Conservation (phyloP, 1,140 invertebrate genomes). For the Lepeophtheirus salmonis region DNA sequence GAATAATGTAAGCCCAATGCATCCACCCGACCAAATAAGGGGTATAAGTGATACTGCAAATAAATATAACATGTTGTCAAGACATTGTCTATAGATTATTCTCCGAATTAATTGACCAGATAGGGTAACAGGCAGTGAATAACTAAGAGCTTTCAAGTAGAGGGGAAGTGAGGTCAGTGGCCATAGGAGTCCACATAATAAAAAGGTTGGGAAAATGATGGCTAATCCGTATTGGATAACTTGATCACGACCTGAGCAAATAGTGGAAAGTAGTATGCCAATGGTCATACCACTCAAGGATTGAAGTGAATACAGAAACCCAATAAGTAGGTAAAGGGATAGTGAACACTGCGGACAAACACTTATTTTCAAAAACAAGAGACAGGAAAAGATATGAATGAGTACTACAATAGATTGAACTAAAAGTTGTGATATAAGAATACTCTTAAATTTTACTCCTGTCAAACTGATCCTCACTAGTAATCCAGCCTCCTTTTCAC, state of each 20-base stretch:
- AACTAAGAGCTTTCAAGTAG: neutral
- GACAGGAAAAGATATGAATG: neutral
- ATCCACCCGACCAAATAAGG: neutral
- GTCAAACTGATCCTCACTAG: neutral
- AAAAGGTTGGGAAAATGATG: neutral
- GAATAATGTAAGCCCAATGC: neutral
- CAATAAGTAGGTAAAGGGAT: neutral
- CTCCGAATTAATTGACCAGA: neutral
- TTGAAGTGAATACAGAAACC: neutral
- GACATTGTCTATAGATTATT: neutral
- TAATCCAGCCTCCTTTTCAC: neutral
- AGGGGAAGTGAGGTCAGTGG: neutral
- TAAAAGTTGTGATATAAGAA: neutral
- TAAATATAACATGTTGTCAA: neutral
- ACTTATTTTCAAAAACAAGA: neutral
- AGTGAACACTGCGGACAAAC: neutral
- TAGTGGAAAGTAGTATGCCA: neutral
- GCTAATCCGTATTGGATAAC: neutral
- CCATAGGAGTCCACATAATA: neutral
- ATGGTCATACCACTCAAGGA: neutral
- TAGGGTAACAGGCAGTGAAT: neutral
- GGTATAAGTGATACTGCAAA: neutral
- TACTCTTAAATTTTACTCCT: neutral
- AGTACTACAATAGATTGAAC: neutral
- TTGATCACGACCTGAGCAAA: neutral